Conservation (phyloP, 1,140 invertebrate species). For the Saxidomus purpurata region DNA sequence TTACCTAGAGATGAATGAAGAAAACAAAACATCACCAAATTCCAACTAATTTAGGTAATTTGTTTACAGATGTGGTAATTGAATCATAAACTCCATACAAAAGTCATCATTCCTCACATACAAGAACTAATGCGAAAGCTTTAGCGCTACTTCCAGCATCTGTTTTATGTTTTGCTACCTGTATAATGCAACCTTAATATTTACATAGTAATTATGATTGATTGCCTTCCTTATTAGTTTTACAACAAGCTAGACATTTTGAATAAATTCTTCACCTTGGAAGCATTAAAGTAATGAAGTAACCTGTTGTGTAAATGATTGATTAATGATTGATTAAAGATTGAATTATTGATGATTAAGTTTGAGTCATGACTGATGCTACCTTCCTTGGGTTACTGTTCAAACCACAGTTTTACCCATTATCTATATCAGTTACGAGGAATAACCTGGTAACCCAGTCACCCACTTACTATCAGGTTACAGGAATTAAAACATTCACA, state of each 20-base stretch:
- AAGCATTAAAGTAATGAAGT: no score
- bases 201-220: neutral
- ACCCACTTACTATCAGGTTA: no score
- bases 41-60: conserved; percentile 17
- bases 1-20: conserved; percentile 14
- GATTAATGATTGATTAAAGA: no score
- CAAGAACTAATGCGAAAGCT: conserved; percentile 7
- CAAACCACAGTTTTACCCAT: no score
- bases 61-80: conserved; percentile 27
- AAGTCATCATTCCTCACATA: conserved; percentile 6
- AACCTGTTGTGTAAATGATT: neutral
- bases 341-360: no score
- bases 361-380: no score
- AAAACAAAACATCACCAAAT: conserved; percentile 36
- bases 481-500: no score
- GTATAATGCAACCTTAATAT: neutral
- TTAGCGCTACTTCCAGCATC: neutral
- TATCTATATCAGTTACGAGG: no score
- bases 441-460: no score
- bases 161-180: neutral
- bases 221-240: neutral
- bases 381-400: no score
- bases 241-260: neutral
- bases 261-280: no score
- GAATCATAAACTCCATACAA: conserved; percentile 10